These are phyloP conservation scores for Oryzias curvinotus DNA, from an alignment of 2,113 vertebrate species.

Conservation along the genomic window DNA sequence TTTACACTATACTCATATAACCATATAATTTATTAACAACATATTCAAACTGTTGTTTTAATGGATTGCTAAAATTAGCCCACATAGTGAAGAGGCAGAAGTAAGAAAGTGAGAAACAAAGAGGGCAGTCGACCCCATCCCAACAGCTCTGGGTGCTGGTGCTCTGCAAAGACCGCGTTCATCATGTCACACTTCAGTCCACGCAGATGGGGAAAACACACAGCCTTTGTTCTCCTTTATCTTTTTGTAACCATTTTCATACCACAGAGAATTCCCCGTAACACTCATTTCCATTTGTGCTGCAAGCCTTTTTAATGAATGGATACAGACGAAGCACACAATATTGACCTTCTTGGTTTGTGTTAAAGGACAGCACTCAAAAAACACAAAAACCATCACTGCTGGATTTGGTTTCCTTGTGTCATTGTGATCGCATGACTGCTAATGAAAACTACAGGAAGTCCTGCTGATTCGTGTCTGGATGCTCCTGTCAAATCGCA, in stretches of 20 bases:
- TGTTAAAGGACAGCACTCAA: too few species aligned
- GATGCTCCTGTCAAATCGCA: background rate
- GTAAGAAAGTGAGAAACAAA: slow-evolving; percentile 31
- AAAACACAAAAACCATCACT: background rate
- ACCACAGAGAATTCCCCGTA: too few species aligned
- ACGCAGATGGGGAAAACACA: background rate
- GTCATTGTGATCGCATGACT: background rate
- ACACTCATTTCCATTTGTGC: too few species aligned
- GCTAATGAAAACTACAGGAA: slow-evolving; percentile 28
- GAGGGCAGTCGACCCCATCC: slow-evolving; percentile 15
- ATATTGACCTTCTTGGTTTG: too few species aligned
- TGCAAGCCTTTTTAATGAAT: too few species aligned
- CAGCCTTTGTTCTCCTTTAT: background rate
- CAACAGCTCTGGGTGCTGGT: slow-evolving; percentile 11
- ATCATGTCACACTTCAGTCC: slow-evolving; percentile 26
- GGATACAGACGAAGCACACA: too few species aligned
- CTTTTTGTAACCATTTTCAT: background rate
- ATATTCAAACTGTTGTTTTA: background rate
- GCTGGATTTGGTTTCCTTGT: slow-evolving; percentile 19
- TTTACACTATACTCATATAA: too few species aligned
- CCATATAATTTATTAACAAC: background rate
- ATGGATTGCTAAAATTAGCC: slow-evolving; percentile 39
- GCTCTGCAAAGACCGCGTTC: slow-evolving; percentile 5
- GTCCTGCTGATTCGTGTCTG: slow-evolving; percentile 6
- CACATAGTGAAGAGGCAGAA: slow-evolving; percentile 14